phyloP scores from a whole-genome alignment of 1,140 invertebrate genomes.

The Psilanteris sp. region DNA sequence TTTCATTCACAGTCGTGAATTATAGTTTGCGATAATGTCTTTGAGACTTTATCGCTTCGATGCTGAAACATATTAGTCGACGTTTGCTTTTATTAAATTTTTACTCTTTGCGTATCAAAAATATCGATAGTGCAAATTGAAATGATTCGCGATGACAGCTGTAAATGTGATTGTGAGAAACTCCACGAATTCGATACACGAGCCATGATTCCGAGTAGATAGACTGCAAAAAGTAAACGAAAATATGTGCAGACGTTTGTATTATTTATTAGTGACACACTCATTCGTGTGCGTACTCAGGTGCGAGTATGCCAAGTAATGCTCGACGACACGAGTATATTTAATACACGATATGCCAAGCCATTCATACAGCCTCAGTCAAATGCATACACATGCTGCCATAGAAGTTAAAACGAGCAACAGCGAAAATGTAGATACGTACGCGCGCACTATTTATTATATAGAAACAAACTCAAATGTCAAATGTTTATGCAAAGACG shows the following conservation, averaged over 20 bases:
- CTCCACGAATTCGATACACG: conserved; percentile 7
- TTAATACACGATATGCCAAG: too few relatives aligned
- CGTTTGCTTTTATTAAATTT: conserved; percentile 23
- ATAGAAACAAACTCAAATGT: too few relatives aligned
- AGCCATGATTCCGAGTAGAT: conserved; percentile 5
- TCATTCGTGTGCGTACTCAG: too few relatives aligned
- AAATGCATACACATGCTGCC: neutral
- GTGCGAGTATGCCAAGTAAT: conserved; percentile 1
- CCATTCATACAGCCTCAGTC: conserved; percentile 8
- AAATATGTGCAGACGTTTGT: conserved; percentile 4
- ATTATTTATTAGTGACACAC: too few relatives aligned
- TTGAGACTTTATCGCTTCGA: conserved; percentile 3
- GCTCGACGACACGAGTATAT: too few relatives aligned
- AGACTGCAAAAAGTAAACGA: conserved; percentile 3
- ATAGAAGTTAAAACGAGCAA: too few relatives aligned
- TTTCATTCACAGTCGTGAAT: conserved; percentile 13
- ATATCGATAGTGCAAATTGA: conserved; percentile 11
- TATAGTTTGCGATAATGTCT: conserved; percentile 3
- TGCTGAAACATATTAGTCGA: neutral
- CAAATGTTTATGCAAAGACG: too few relatives aligned
- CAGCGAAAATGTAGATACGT: too few relatives aligned
- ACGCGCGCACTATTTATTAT: too few relatives aligned
- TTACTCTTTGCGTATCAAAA: neutral
- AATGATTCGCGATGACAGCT: conserved; percentile 21
- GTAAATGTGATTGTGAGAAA: conserved; percentile 27